A percentile compares a stretch with the other conserved stretches of the same genome.
phyloP scores from a whole-genome alignment of 2,888 invertebrate species.

The Agrotis clavis region DNA sequence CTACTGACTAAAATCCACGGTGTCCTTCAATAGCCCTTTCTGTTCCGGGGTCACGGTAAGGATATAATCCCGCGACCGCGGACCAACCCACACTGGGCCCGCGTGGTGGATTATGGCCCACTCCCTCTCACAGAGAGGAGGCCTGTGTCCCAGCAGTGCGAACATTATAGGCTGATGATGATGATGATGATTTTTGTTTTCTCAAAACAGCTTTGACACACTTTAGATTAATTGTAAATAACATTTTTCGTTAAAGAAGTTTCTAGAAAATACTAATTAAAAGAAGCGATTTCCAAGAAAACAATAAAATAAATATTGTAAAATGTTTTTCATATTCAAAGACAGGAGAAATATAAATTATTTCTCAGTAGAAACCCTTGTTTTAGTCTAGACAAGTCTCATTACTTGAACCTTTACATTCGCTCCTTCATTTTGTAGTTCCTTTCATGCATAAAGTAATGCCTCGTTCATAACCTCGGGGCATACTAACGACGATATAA shows the following conservation, averaged over 20 bases:
- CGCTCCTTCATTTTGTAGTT: constrained; percentile 18
- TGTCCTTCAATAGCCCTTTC: no score
- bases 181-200: no score
- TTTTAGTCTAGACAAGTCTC: constrained; percentile 7
- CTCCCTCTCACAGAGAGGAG: no score
- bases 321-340: not conserved
- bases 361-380: constrained; percentile 9
- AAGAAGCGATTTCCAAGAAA: not conserved
- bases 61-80: no score
- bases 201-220: no score
- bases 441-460: constrained; percentile 18
- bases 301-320: not conserved
- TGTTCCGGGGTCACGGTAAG: no score
- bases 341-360: not conserved
- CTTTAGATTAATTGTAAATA: not conserved
- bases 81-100: no score
- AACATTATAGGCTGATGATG: no score
- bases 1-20: no score
- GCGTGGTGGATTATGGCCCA: no score
- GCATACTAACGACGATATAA: no score
- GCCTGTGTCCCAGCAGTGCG: no score
- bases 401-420: constrained; percentile 24
- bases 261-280: not conserved
- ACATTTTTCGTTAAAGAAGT: not conserved
- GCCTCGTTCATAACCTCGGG: not conserved